These are phyloP conservation scores for Pristis pectinata DNA, from an alignment of 2,797 vertebrate species.

Conservation along the genomic window DNA sequence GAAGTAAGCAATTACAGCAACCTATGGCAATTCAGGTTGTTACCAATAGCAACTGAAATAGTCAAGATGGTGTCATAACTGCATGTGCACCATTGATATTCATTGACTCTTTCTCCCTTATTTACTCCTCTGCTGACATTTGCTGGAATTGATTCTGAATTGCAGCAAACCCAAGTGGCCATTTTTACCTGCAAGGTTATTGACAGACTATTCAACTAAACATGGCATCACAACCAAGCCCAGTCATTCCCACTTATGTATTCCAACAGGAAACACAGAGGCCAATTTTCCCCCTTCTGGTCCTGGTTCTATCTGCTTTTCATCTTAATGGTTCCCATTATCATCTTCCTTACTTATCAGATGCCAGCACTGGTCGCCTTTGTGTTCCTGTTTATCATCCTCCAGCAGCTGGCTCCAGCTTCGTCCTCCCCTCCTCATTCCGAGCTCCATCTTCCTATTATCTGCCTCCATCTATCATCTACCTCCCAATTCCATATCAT, in stretches of 20 bases:
- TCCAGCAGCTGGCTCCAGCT: too few relatives aligned
- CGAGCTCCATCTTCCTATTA: too few relatives aligned
- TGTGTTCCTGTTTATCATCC: too few relatives aligned
- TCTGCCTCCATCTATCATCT: too few relatives aligned
- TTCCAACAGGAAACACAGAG: not conserved
- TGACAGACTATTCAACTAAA: not conserved
- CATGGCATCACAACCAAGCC: not conserved
- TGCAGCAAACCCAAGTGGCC: not conserved
- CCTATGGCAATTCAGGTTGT: not conserved
- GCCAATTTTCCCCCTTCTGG: not conserved
- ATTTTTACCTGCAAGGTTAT: not conserved
- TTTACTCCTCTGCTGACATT: not conserved
- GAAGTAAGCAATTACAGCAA: slow-evolving; percentile 23
- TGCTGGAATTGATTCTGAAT: not conserved
- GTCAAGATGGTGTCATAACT: slow-evolving; percentile 6
- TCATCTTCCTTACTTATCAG: too few relatives aligned
- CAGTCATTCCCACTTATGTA: not conserved
- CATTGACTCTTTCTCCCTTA: not conserved
- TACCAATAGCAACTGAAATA: slow-evolving; percentile 17
- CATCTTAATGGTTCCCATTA: too few relatives aligned
- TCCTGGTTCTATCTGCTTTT: too few relatives aligned
- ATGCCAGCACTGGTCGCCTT: too few relatives aligned
- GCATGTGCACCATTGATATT: not conserved
- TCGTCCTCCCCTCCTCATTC: too few relatives aligned
- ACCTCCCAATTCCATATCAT: too few relatives aligned